A percentile compares a stretch with the other conserved stretches of the same genome.
Evolutionary conservation across 1,140 invertebrate genomes (phyloP).

Genomic region (Conus betulinus): DNA sequence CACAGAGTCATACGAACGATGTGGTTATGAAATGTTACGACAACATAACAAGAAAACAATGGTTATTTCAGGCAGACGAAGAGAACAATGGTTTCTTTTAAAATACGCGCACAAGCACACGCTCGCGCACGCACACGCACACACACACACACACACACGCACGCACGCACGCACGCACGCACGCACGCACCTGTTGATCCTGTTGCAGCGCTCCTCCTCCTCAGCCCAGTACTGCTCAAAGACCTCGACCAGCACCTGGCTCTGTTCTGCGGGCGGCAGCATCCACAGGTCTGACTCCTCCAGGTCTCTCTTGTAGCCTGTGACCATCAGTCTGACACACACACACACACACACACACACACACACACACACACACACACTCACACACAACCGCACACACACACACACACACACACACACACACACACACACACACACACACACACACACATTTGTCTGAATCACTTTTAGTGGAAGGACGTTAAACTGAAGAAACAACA

Average conservation of each 20-base stretch:
- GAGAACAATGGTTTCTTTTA: too few species aligned
- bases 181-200: not conserved
- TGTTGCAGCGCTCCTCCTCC: not conserved
- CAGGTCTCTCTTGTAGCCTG: not conserved
- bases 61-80: too few species aligned
- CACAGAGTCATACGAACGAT: too few species aligned
- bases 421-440: conserved; percentile 18
- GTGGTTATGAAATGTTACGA: too few species aligned
- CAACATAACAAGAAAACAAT: too few species aligned
- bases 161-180: too few species aligned
- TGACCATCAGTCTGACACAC: not conserved
- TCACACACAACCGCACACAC: conserved; percentile 1
- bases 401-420: conserved; percentile 20
- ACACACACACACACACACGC: too few species aligned
- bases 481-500: too few species aligned
- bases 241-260: not conserved
- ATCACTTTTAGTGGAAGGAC: too few species aligned
- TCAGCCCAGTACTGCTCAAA: not conserved
- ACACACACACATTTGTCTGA: conserved; percentile 12
- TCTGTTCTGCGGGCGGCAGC: conserved; percentile 1
- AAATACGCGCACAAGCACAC: too few species aligned
- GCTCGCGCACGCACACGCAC: too few species aligned
- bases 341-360: conserved; percentile 9
- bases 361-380: conserved; percentile 17
- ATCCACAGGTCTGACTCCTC: conserved; percentile 12